These are phyloP conservation scores for Lynx canadensis DNA, from an alignment of 2,113 vertebrate species.

Conservation along the genomic window DNA sequence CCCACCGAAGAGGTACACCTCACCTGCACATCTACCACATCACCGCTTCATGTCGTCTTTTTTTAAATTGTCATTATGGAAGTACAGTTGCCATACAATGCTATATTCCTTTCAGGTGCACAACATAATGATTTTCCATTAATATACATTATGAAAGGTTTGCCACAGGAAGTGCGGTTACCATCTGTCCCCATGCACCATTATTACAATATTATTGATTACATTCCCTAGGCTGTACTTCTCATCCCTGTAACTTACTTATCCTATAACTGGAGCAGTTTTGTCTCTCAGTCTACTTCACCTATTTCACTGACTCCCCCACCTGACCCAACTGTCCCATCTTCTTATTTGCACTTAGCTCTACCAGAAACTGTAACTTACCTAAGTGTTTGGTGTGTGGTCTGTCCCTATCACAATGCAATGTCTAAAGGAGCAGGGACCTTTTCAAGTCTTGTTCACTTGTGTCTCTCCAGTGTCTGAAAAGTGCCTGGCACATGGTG, in stretches of 20 bases:
- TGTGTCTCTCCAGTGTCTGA: not conserved
- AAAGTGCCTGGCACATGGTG: not conserved
- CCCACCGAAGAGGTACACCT: not conserved
- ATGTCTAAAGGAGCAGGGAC: not conserved
- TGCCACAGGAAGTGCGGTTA: not conserved
- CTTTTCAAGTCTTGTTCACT: not conserved
- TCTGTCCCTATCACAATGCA: not conserved
- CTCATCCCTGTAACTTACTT: not conserved
- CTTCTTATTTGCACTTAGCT: not conserved
- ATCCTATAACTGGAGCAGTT: not conserved
- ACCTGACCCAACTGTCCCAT: not conserved
- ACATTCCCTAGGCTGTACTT: not conserved
- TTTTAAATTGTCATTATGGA: not conserved
- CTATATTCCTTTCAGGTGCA: not conserved
- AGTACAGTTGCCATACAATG: not conserved
- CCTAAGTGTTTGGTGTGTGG: not conserved
- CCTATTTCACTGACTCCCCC: not conserved
- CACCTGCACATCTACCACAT: not conserved
- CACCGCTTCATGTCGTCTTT: not conserved
- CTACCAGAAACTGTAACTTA: not conserved
- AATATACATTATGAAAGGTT: not conserved
- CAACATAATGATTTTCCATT: not conserved
- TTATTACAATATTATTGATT: not conserved
- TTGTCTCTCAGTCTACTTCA: not conserved
- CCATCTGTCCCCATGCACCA: not conserved